A percentile compares a stretch with the other conserved stretches of the same genome.
phyloP scores from a whole-genome alignment of 2,113 vertebrate species.

The Scalopus aquaticus region DNA sequence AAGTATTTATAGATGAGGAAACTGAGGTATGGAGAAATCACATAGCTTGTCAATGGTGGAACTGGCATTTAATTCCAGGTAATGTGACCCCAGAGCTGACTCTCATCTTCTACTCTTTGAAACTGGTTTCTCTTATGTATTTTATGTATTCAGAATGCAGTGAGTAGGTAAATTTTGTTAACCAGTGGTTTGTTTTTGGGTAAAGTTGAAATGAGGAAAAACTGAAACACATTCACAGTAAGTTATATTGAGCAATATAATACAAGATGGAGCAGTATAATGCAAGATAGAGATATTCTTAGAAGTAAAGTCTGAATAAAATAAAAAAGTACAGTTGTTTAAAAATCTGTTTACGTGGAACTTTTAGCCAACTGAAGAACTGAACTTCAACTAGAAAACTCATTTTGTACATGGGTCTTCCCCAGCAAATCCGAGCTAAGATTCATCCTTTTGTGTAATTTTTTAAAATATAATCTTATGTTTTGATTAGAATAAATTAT shows the following conservation, averaged over 20 bases:
- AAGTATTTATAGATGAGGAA: background rate
- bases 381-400: background rate
- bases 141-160: background rate
- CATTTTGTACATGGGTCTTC: background rate
- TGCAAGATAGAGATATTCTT: background rate
- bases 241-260: background rate
- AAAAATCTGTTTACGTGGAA: background rate
- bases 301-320: background rate
- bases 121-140: background rate
- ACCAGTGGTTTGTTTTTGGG: background rate
- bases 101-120: background rate
- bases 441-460: background rate
- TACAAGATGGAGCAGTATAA: background rate
- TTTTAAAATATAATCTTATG: background rate
- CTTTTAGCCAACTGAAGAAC: background rate
- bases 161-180: background rate
- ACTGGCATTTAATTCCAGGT: background rate
- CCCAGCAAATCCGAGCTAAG: background rate
- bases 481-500: slow-evolving; percentile 46
- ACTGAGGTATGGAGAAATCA: background rate
- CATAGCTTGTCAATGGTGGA: background rate
- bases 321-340: background rate
- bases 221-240: background rate
- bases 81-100: background rate
- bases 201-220: background rate